A percentile compares a stretch with the other conserved stretches of the same genome.
Conservation (phyloP, 2,888 invertebrate genomes). For the Drosophila pseudotakahashii region DNA sequence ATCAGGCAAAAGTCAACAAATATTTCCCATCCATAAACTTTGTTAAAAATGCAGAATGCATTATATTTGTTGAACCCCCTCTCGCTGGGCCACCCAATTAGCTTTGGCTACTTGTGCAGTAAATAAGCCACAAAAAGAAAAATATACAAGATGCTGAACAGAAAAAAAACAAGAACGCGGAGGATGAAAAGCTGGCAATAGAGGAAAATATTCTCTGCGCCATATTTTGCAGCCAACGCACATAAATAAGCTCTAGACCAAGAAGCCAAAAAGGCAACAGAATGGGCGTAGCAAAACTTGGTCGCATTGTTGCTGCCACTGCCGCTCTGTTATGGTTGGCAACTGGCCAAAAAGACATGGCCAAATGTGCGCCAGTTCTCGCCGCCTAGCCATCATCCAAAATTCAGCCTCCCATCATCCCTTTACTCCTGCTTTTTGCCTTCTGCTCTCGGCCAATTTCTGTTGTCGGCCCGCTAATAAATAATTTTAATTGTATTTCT, state of each 20-base stretch:
- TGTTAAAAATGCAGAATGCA: constrained; percentile 54
- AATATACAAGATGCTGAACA: constrained; percentile 20
- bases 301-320: constrained; percentile 46
- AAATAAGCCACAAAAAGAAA: constrained; percentile 52
- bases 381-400: constrained; percentile 57
- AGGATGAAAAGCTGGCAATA: constrained; percentile 31
- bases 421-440: background rate
- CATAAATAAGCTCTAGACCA: constrained; percentile 48
- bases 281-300: constrained; percentile 43
- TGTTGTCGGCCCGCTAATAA: constrained; percentile 64
- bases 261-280: constrained; percentile 43
- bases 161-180: background rate
- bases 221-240: constrained; percentile 53
- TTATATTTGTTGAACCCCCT: background rate
- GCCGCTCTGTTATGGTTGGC: constrained; percentile 60
- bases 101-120: constrained; percentile 56
- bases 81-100: constrained; percentile 50
- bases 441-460: constrained; percentile 22
- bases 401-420: constrained; percentile 44
- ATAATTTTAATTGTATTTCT: constrained; percentile 77
- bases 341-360: constrained; percentile 79
- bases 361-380: constrained; percentile 67
- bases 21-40: constrained; percentile 31
- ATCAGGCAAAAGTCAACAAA: background rate
- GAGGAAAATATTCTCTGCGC: constrained; percentile 46